Conservation (phyloP, 2,888 invertebrate species). For the Entomobrya multifasciata region DNA sequence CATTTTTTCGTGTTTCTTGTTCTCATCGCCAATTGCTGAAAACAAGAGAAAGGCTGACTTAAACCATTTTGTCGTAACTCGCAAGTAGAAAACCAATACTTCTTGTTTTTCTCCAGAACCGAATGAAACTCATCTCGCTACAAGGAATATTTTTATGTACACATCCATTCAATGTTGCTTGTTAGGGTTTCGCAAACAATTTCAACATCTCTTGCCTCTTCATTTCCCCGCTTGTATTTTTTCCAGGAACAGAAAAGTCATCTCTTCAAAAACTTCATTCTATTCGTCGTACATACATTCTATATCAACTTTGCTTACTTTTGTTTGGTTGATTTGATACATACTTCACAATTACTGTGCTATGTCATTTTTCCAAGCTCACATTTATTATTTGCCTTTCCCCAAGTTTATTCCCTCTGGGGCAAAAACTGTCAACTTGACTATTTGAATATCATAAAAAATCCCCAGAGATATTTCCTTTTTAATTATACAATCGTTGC, state of each 20-base stretch:
- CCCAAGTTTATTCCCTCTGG: conserved; percentile 60
- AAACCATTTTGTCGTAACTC: no score
- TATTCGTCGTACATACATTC: neutral
- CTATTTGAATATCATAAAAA: conserved; percentile 78
- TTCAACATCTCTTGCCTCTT: neutral
- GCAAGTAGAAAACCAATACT: neutral
- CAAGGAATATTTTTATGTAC: neutral
- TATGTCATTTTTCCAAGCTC: conserved; percentile 61
- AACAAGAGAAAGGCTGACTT: no score
- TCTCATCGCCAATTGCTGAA: no score
- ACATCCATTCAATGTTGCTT: neutral
- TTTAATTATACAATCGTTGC: conserved; percentile 75
- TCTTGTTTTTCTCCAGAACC: neutral
- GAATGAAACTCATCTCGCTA: neutral
- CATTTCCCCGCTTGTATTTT: neutral
- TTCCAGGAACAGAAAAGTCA: neutral
- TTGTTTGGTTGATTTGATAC: neutral
- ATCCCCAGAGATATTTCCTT: conserved; percentile 75
- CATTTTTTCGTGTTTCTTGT: no score
- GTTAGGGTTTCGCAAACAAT: neutral
- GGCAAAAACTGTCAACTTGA: conserved; percentile 79
- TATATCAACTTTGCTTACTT: neutral
- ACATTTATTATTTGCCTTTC: conserved; percentile 7
- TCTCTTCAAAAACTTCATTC: neutral
- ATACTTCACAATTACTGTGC: conserved; percentile 32